Evolutionary conservation across 1,140 invertebrate species (phyloP).

Genomic region (Trichonephila clavata): DNA sequence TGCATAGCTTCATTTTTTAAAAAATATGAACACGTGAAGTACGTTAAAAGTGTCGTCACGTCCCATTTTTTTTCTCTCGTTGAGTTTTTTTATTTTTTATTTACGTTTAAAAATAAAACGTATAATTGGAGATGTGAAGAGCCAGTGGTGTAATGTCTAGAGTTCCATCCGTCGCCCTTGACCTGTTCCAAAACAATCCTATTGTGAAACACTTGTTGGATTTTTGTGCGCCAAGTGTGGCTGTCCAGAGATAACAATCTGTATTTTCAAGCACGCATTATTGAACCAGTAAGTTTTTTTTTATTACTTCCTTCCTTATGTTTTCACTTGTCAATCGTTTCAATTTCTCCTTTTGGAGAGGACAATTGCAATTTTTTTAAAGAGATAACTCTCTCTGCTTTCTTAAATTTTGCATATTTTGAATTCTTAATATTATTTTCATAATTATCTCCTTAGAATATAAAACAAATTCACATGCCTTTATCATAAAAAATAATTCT

Average conservation of each 20-base stretch:
- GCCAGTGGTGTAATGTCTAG: background rate
- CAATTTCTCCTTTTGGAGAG: too few species aligned
- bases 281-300: constrained; percentile 30
- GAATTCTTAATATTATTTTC: background rate
- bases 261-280: background rate
- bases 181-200: constrained; percentile 21
- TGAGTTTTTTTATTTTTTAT: too few species aligned
- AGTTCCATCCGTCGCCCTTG: constrained; percentile 6
- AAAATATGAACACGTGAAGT: background rate
- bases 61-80: background rate
- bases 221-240: background rate
- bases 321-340: too few species aligned
- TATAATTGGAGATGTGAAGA: background rate
- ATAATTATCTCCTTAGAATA: too few species aligned
- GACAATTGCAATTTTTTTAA: too few species aligned
- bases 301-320: background rate
- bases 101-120: background rate
- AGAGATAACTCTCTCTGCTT: too few species aligned
- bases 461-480: too few species aligned
- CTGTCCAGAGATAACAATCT: background rate
- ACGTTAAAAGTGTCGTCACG: background rate
- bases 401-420: background rate
- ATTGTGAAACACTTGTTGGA: constrained; percentile 57
- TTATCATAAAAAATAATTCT: too few species aligned
- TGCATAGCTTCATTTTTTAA: background rate